Conservation (phyloP, 1,140 invertebrate genomes). For the Penaeus japonicus region DNA sequence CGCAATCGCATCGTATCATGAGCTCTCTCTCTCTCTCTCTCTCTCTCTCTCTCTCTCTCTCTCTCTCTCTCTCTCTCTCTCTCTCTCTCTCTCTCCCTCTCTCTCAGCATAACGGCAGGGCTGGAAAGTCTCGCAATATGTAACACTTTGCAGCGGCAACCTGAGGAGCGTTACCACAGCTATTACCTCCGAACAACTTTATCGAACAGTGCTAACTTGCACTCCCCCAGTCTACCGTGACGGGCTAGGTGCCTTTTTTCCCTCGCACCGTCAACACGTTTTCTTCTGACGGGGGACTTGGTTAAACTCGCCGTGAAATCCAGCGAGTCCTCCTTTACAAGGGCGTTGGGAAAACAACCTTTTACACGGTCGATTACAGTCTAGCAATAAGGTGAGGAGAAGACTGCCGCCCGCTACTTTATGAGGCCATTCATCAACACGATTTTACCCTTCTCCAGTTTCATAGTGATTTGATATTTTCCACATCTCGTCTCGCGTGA, state of each 20-base stretch:
- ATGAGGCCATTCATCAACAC: slow-evolving; percentile 26
- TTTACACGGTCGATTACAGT: slow-evolving; percentile 26
- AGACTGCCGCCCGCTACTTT: neutral
- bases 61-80: too few relatives aligned
- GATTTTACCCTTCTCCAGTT: slow-evolving; percentile 22
- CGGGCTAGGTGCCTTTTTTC: neutral
- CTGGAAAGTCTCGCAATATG: too few relatives aligned
- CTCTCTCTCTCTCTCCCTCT: too few relatives aligned
- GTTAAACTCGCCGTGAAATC: slow-evolving; percentile 26
- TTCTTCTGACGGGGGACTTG: slow-evolving; percentile 8
- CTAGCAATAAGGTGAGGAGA: slow-evolving; percentile 14
- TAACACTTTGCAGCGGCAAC: neutral
- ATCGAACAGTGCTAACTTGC: slow-evolving; percentile 27
- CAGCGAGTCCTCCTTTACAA: slow-evolving; percentile 3
- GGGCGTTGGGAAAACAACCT: slow-evolving; percentile 26
- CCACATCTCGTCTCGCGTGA: too few relatives aligned
- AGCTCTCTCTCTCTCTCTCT: too few relatives aligned
- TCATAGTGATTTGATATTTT: too few relatives aligned
- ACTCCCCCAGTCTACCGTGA: slow-evolving; percentile 21
- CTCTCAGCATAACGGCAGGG: too few relatives aligned
- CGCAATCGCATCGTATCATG: too few relatives aligned
- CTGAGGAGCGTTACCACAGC: neutral
- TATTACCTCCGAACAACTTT: slow-evolving; percentile 15
- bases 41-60: too few relatives aligned
- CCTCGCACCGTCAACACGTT: neutral